Base-by-base conservation (phyloP, 2,888 invertebrate genomes). In the Acrobeloides nanus region DNA sequence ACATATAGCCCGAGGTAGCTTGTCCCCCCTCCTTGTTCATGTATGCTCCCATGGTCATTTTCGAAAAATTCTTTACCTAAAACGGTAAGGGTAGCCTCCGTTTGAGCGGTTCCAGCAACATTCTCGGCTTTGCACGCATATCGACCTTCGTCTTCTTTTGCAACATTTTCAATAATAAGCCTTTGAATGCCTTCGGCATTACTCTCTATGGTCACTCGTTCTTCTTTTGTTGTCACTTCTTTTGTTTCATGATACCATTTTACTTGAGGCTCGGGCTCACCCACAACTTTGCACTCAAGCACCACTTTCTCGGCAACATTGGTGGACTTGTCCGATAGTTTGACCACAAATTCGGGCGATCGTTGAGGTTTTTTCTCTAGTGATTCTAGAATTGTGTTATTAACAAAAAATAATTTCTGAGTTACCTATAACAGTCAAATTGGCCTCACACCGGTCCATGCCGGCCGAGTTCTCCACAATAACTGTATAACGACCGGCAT, bases 221-320 rank as follows among this genome's bases (percentile, higher is more conserved):
- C 37, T 21, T 35, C 21, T 18, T 39, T 26, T 12, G 42, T 38
- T 12, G 35, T 23, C 7, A 50, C 12, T 7, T 87, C 75, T 44
- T 83, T 82, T 1, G 87, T 87, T 73, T 89, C 87, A 73, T 87
- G 87, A 75, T 80, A 84, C 86, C 84, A 69, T 27, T 50, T 53
- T 44, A 64, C 53, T 18, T 45, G 55, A 20, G 71, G 71, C 33
- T 48, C 49, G 4, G 71, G 71, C 32, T 54, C 55, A 33, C 69
- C 71, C 15, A 41, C 46, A 3, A 68, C 64, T 34, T 68, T 67
- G 62, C 68, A 69, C 55, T 70, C 68, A 38, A 73, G 89, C 55
- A 82, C 82, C 37, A 85, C 84, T 32, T 59, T 58, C 41, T 70
- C 68, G 6, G 53, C 44, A 7, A 57, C 56, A 35, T 59, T 57